Percentiles rank a stretch among this genome's conserved stretches.
Evolutionary conservation across 2,113 vertebrate genomes (phyloP).

Genomic region (Sylvilagus bachmani): DNA sequence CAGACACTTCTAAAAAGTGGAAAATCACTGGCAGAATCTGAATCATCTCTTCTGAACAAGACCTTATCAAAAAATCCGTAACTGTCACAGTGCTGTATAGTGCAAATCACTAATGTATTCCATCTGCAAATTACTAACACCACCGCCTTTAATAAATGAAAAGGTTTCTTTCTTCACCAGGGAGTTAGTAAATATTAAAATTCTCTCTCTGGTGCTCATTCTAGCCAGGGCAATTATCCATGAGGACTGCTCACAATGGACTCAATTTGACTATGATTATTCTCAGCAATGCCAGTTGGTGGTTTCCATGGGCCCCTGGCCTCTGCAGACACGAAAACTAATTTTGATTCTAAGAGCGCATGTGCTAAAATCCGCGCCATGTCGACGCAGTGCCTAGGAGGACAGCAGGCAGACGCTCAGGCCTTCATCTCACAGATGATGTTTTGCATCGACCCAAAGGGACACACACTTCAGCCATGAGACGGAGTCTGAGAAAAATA

Average conservation of each 20-base stretch:
- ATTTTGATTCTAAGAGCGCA: conserved; percentile 57
- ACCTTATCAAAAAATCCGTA: neutral
- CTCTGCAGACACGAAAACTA: conserved; percentile 42
- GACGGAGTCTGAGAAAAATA: neutral
- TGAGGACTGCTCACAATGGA: conserved; percentile 61
- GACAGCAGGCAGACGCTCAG: conserved; percentile 22
- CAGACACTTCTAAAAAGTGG: neutral
- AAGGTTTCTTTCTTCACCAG: conserved; percentile 55
- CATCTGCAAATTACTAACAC: neutral
- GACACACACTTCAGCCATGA: neutral
- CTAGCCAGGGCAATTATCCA: conserved; percentile 54
- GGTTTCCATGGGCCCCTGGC: conserved; percentile 14
- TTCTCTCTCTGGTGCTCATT: neutral
- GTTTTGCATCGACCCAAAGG: neutral
- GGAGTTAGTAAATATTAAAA: conserved; percentile 65
- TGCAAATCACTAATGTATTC: neutral
- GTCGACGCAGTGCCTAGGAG: neutral
- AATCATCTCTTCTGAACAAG: neutral
- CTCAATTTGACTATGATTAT: conserved; percentile 70
- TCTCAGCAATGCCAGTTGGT: conserved; percentile 44
- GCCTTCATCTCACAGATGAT: neutral
- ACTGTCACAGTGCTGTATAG: neutral
- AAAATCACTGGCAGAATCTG: neutral
- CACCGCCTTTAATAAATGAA: conserved; percentile 50
- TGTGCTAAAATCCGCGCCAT: conserved; percentile 31